Conservation (phyloP, 2,797 vertebrate species). For the Selene dorsalis region DNA sequence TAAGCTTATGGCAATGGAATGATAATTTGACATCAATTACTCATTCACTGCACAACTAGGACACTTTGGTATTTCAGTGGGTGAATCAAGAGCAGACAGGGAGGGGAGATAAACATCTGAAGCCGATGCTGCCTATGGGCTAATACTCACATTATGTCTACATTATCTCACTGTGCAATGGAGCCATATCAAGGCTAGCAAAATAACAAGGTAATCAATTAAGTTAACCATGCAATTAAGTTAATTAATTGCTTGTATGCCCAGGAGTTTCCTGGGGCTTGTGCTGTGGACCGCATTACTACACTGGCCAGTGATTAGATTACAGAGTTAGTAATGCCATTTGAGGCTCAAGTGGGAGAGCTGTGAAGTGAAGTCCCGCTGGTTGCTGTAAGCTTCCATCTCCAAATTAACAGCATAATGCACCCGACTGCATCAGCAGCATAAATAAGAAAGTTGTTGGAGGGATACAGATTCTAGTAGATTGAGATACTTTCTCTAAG, state of each 20-base stretch:
- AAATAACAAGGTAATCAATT: slow-evolving; percentile 85
- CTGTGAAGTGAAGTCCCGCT: slow-evolving; percentile 70
- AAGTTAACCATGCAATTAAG: slow-evolving; percentile 82
- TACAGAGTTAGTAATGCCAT: slow-evolving; percentile 77
- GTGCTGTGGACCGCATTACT: slow-evolving; percentile 71
- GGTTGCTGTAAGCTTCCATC: slow-evolving; percentile 56
- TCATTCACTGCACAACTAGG: slow-evolving; percentile 57
- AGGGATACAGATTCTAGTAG: not conserved
- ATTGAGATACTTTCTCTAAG: slow-evolving; percentile 9
- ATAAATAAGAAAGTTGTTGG: slow-evolving; percentile 9
- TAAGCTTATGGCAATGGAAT: slow-evolving; percentile 71
- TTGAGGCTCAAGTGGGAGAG: slow-evolving; percentile 69
- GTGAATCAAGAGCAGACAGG: slow-evolving; percentile 39
- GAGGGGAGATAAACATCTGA: slow-evolving; percentile 59
- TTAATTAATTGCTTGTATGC: slow-evolving; percentile 84
- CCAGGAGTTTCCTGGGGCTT: slow-evolving; percentile 73
- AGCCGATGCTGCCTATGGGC: slow-evolving; percentile 59
- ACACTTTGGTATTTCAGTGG: slow-evolving; percentile 59
- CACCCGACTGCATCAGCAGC: slow-evolving; percentile 27
- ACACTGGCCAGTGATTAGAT: slow-evolving; percentile 79
- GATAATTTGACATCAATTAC: slow-evolving; percentile 75
- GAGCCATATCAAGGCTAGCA: slow-evolving; percentile 75
- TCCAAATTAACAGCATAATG: slow-evolving; percentile 54
- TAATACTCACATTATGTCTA: slow-evolving; percentile 72
- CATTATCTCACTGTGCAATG: slow-evolving; percentile 74